phyloP scores from a whole-genome alignment of 2,888 invertebrate species.

The Agonum fuliginosum region DNA sequence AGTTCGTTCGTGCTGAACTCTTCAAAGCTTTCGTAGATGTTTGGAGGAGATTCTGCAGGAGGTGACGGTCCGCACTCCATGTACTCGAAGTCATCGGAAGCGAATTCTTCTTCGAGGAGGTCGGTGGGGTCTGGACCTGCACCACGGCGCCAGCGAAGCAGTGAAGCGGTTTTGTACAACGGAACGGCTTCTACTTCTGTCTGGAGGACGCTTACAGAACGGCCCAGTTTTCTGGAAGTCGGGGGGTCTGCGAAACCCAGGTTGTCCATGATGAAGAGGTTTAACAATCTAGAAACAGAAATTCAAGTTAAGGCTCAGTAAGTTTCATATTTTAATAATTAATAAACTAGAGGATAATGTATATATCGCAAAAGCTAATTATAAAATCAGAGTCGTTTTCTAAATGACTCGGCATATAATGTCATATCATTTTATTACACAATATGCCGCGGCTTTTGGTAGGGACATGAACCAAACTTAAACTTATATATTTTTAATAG shows the following conservation, averaged over 20 bases:
- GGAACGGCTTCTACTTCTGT: conserved; percentile 71
- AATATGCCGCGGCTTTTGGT: no score
- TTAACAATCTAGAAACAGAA: not conserved
- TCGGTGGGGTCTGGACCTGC: conserved; percentile 68
- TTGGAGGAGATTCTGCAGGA: conserved; percentile 87
- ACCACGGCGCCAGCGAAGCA: conserved; percentile 66
- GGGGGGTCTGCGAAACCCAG: conserved; percentile 70
- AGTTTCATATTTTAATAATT: no score
- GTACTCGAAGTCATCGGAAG: conserved; percentile 83
- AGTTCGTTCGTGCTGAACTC: conserved; percentile 78
- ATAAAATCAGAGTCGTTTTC: no score
- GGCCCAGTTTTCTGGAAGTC: conserved; percentile 68
- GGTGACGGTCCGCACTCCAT: conserved; percentile 88
- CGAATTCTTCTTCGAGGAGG: conserved; percentile 81
- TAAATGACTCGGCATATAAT: no score
- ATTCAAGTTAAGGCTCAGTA: no score
- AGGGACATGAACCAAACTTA: no score
- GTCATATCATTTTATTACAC: no score
- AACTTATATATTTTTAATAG: no score
- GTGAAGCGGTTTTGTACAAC: conserved; percentile 68
- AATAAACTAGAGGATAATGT: no score
- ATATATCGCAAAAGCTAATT: no score
- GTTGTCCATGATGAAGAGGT: conserved; percentile 69
- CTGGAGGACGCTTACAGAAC: conserved; percentile 72
- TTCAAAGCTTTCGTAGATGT: conserved; percentile 88